Conservation (phyloP, 2,888 invertebrate genomes). For the Trisateles emortualis region DNA sequence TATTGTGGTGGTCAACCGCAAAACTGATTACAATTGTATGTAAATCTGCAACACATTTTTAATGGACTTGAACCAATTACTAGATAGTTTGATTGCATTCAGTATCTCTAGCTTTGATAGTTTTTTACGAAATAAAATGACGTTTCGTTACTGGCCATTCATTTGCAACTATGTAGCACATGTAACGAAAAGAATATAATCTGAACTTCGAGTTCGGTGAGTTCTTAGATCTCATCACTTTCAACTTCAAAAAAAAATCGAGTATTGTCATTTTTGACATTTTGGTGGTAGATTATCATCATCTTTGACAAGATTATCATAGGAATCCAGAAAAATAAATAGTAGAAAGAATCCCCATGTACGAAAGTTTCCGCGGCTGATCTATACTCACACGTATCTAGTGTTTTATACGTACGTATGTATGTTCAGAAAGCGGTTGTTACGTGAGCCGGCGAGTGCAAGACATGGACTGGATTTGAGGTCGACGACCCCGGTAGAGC, state of each 20-base stretch:
- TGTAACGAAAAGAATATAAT: too few relatives aligned
- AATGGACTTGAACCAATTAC: constrained; percentile 11
- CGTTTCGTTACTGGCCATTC: too few relatives aligned
- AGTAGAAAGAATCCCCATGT: neutral
- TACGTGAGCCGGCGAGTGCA: constrained; percentile 81
- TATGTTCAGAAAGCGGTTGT: constrained; percentile 77
- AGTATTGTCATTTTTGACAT: too few relatives aligned
- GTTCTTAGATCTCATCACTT: too few relatives aligned
- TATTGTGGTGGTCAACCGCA: constrained; percentile 15
- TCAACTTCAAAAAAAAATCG: too few relatives aligned
- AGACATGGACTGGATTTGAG: constrained; percentile 84
- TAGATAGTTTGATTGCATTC: neutral
- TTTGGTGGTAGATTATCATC: too few relatives aligned
- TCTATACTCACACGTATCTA: constrained; percentile 41
- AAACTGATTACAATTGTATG: constrained; percentile 33
- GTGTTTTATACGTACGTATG: constrained; percentile 43
- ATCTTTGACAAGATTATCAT: too few relatives aligned
- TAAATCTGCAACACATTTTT: constrained; percentile 23
- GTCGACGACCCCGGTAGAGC: constrained; percentile 77
- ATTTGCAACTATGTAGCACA: too few relatives aligned
- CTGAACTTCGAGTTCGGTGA: too few relatives aligned
- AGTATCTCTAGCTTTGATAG: too few relatives aligned
- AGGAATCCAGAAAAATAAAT: too few relatives aligned
- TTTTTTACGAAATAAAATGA: too few relatives aligned
- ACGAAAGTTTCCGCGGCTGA: constrained; percentile 28